Evolutionary conservation across 2,113 vertebrate species (phyloP), one percentile per base, ranked within the genome.

Genomic region (Ranitomeya variabilis): DNA sequence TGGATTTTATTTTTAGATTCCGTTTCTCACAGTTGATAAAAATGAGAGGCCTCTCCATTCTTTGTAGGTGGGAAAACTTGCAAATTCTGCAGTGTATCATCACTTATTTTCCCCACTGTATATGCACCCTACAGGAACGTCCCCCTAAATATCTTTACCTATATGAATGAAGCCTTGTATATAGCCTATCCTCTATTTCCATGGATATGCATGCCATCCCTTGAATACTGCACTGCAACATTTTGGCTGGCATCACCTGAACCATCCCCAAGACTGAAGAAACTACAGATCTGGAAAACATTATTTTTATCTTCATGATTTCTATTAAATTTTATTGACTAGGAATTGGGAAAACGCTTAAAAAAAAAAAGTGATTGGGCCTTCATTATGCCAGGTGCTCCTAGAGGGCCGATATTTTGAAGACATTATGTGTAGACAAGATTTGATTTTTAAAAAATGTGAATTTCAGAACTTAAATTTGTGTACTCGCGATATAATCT

Each of bases 401-500:
- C 37, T 4, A 3, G 5, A 26, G 71, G 31, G 71, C 12, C 31
- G 69, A 31, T 73, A 73, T 73, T 73, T 73, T 15, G 6, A 73
- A 37, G 6, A 19, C 31, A 74, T 26, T 69, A 69, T 12, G 7
- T 45, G 10, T 1, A 59, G n/a, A 80, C 57, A 80, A 16, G 7
- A 59, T 62, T 81, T 81, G 79, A 10, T 55, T 14, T 21, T 51
- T 3, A 76, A 21, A 76, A 76, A 76, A 26, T 7, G 52, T 57
- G 54, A 79, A 57, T n/a, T 55, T 54, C 77, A 79, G 21, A 57
- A 60, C 8, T 37, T 60, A 76, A 71, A 81, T 62, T 62, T 81
- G 54, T 31, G 54, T n/a, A 21, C n/a, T 13, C 4, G 64, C 64
- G 66, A 84, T 71, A 10, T 26, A 84, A 84, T 64, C 51, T 83